Evolutionary conservation across 2,888 invertebrate species (phyloP).

Genomic region (Dioctria linearis): DNA sequence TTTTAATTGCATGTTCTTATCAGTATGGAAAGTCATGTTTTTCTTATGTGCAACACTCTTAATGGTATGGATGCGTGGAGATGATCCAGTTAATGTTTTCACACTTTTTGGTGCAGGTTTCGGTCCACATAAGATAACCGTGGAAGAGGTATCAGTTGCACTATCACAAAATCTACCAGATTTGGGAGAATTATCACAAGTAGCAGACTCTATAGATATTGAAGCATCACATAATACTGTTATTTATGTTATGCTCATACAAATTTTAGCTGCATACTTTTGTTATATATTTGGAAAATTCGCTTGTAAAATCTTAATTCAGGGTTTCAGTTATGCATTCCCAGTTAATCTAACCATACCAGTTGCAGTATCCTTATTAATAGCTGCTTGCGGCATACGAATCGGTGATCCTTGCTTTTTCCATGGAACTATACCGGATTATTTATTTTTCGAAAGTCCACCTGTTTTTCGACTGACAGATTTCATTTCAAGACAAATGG

Average conservation of each 20-base stretch:
- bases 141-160: conserved; percentile 75
- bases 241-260: conserved; percentile 83
- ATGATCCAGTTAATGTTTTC: conserved; percentile 84
- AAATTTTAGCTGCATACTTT: conserved; percentile 86
- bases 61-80: conserved; percentile 82
- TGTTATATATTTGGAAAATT: conserved; percentile 96
- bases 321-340: conserved; percentile 97
- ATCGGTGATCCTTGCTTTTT: conserved; percentile 91
- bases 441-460: conserved; percentile 93
- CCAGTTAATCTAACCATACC: conserved; percentile 96
- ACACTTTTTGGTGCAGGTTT: conserved; percentile 82
- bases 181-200: conserved; percentile 82
- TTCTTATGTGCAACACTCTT: conserved; percentile 84
- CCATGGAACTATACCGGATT: conserved; percentile 87
- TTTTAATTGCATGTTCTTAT: conserved; percentile 91
- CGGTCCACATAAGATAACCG: conserved; percentile 83
- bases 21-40: conserved; percentile 89
- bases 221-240: conserved; percentile 81
- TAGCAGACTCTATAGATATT: conserved; percentile 81
- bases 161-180: conserved; percentile 75
- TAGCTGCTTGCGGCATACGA: conserved; percentile 90
- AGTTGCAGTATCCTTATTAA: conserved; percentile 87
- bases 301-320: conserved; percentile 96
- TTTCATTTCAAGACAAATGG: conserved; percentile 89
- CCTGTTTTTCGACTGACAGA: conserved; percentile 85